Base-by-base conservation (phyloP, 2,888 invertebrate genomes). In the Cryptocheilus praepositus region DNA sequence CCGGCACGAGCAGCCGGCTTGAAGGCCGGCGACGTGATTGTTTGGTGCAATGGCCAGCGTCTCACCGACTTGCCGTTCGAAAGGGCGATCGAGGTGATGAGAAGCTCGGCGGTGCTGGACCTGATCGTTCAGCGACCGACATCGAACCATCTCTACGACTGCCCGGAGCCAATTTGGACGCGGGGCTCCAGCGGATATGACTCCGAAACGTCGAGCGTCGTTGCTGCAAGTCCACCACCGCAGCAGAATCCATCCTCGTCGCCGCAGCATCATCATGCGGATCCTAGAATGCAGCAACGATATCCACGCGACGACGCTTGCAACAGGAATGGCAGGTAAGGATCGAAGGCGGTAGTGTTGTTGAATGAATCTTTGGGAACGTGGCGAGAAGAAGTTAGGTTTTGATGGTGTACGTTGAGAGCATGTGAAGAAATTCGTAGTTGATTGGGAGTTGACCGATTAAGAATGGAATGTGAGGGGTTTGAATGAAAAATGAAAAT, bases 11-110 rank as follows among this genome's bases (percentile, higher is more conserved):
- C 96, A 81, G 95, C 96, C 0, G 97, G 97, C 0, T 90, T 98
- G 16, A 92, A 95, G 81, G 95, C 96, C 0, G 97, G 97, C 5
- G 98, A 98, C 89, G 96, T 97, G 89, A 95, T 98, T 74, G 89
- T 97, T 61, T 94, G 94, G 79, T 97, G 97, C 88, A 98, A 98
- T 86, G 96, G 95, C 70, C 87, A 87, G 46, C 81, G 87, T 21
- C 77, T 88, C 18, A 88, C 86, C 45, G 88, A 88, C 74, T 70
- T 88, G 55, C 87, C 88, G 16, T 88, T 88, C 74, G 88, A 88
- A 60, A 77, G 85, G 44, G 88, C 87, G 15, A 88, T 88, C 71
- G 88, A 88, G 64, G 81, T 83, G 61, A 88, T 88, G 88, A 83
- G 87, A 25, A 82, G 84, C 64, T 79, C 88, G 16, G 84, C 86